Evolutionary conservation across 2,113 vertebrate species (phyloP), one percentile per base, ranked within the genome.

Genomic region (Plectropomus leopardus): DNA sequence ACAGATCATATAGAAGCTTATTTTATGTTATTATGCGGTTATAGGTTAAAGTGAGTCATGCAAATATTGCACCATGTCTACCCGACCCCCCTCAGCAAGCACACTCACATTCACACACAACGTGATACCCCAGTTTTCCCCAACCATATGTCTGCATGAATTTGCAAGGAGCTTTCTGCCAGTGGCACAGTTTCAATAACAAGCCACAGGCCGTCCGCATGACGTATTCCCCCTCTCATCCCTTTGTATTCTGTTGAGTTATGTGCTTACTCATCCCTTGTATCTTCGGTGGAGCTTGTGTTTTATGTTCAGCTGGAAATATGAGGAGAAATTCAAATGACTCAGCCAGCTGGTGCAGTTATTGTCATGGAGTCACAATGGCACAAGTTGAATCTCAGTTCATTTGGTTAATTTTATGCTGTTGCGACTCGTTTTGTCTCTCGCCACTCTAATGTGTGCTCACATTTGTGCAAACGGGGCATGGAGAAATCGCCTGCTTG

Each of bases 371-470:
- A 80, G 64, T 75, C 34, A 54, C 76, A 82, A 73, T 73, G 86
- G 80, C 84, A 61, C 2, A 57, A 76, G 78, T 74, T 78, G 79
- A 89, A 82, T 83, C 57, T 68, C 48, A 59, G 80, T 78, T 86
- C 71, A 74, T 82, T 77, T 85, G 64, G 81, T 73, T 83, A 77
- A 79, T 84, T 86, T 66, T 40, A 85, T 61, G 68, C 83, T 34
- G 60, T 55, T 69, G 77, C 24, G 1, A 48, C 40, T 72, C 5
- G 21, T 59, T 78, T 68, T 59, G 50, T 85, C 71, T 86, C 55
- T 61, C 8, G 4, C 51, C 4, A 42, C 71, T 72, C 57, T 65
- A 57, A 80, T 78, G 72, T 78, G 77, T 72, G 42, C 61, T 85
- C 66, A 80, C 72, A 86, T 80, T 79, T 63, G 50, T 73, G 77